Evolutionary conservation across 2,113 vertebrate species (phyloP), one percentile per base, ranked within the genome.

Genomic region (Paraplagusia blochii): DNA sequence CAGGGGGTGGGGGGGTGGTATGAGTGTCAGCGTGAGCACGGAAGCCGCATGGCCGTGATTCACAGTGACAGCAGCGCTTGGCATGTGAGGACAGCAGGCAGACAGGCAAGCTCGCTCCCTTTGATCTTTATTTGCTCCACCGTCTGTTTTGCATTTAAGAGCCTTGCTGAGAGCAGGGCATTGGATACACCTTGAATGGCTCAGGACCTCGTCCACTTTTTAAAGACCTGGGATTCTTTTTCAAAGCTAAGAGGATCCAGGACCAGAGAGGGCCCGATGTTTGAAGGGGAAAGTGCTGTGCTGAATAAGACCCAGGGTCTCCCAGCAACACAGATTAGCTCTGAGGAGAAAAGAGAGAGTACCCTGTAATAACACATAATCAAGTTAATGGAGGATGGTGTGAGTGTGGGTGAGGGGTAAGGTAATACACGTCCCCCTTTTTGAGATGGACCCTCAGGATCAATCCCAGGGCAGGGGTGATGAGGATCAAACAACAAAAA

Each of bases 81-180:
- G 82, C 85, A 87, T 88, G 83, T 76, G 80, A 86, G 87, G 88
- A 87, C 86, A 88, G 83, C 85, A 63, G 81, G 80, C 74, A 70
- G 81, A 74, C 79, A 55, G 77, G 81, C 62, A 63, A 70, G 75
- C 51, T 66, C 68, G 63, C 81, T 68, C 68, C 76, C 89, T 92
- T 91, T 92, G 89, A 92, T 92, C 87, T 90, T 83, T 73, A 85
- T 84, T 86, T 86, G 81, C 87, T 77, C 58, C 72, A 72, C 81
- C 72, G 88, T 90, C 91, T 91, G 89, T 85, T 92, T 89, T 88
- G 86, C 74, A 87, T 92, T 91, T 90, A 77, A 82, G 84, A 84
- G 87, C 81, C 80, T 77, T 71, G 82, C 85, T 83, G 88, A 90
- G 85, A 82, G 50, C 58, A 47, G 80, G 85, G 85, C 85, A 88